Evolutionary conservation across 1,140 invertebrate species (phyloP).

Genomic region (Mamestra configurata): DNA sequence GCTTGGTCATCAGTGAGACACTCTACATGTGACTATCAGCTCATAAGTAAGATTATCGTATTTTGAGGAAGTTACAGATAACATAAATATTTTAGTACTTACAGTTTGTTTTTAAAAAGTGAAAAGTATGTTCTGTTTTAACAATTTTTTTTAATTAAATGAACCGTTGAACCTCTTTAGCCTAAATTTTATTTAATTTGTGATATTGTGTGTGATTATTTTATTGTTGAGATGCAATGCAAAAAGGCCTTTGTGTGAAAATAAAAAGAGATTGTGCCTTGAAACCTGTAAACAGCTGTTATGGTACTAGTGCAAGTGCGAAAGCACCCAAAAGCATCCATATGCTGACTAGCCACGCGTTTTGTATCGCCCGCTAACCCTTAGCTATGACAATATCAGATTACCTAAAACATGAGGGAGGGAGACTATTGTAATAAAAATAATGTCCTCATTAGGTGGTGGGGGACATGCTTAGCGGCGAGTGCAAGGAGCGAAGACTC

Average conservation of each 20-base stretch:
- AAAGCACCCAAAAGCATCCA: too few species aligned
- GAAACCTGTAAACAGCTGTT: too few species aligned
- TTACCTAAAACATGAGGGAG: not conserved
- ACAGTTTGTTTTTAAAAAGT: conserved; percentile 21
- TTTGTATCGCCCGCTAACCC: too few species aligned
- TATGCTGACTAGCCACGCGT: too few species aligned
- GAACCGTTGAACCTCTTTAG: conserved; percentile 2
- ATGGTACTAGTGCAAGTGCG: too few species aligned
- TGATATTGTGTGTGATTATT: not conserved
- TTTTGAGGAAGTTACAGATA: conserved; percentile 23
- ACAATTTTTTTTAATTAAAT: conserved; percentile 6
- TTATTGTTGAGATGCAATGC: too few species aligned
- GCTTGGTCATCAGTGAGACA: conserved; percentile 50
- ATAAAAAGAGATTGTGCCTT: too few species aligned
- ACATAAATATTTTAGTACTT: conserved; percentile 13
- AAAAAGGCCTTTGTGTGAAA: too few species aligned
- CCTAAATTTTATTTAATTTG: conserved; percentile 29
- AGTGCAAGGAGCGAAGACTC: conserved; percentile 97
- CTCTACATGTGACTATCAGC: conserved; percentile 19
- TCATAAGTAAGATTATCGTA: conserved; percentile 1
- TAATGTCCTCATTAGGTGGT: conserved; percentile 91
- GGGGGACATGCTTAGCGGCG: conserved; percentile 93
- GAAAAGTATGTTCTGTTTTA: conserved; percentile 36
- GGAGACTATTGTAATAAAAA: not conserved
- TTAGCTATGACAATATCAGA: too few species aligned